phyloP scores from a whole-genome alignment of 2,113 vertebrate genomes.

The Clarias gariepinus region DNA sequence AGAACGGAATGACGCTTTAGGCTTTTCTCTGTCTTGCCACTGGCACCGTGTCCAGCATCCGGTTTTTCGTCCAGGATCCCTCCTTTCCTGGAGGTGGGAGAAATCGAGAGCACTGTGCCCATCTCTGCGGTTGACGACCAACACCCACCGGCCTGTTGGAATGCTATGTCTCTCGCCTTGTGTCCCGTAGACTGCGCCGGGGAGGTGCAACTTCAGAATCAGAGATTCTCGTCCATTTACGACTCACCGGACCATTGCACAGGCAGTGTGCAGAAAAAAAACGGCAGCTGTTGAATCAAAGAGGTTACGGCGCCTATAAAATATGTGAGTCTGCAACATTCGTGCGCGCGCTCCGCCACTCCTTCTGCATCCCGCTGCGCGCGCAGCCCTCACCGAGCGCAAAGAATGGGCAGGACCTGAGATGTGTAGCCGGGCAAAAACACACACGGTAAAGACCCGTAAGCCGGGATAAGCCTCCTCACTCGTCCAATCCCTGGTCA shows the following conservation, averaged over 20 bases:
- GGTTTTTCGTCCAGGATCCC: slow-evolving; percentile 64
- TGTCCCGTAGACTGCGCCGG: slow-evolving; percentile 45
- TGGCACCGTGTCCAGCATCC: slow-evolving; percentile 56
- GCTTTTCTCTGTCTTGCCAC: slow-evolving; percentile 74
- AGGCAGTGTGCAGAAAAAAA: slow-evolving; percentile 29
- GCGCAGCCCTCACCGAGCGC: slow-evolving; percentile 50
- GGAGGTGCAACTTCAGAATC: slow-evolving; percentile 44
- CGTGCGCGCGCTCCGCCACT: slow-evolving; percentile 51
- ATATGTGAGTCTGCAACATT: slow-evolving; percentile 44
- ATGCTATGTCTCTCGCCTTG: slow-evolving; percentile 47
- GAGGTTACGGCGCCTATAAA: slow-evolving; percentile 28
- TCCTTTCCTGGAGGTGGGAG: slow-evolving; percentile 77
- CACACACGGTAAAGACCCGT: slow-evolving; percentile 51
- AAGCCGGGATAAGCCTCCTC: slow-evolving; percentile 48
- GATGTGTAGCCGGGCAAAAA: slow-evolving; percentile 58
- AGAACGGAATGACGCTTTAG: slow-evolving; percentile 83
- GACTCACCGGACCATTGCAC: slow-evolving; percentile 44
- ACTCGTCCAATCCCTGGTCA: slow-evolving; percentile 48
- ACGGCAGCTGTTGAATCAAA: slow-evolving; percentile 29
- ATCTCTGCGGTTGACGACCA: slow-evolving; percentile 68
- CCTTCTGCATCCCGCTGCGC: slow-evolving; percentile 54
- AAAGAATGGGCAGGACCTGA: slow-evolving; percentile 58
- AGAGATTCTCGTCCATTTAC: slow-evolving; percentile 55
- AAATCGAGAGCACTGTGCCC: slow-evolving; percentile 89
- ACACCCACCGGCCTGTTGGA: slow-evolving; percentile 55